These are phyloP conservation scores for Pseudobourletiella spinata DNA, from an alignment of 1,140 invertebrate species.

Conservation along the genomic window DNA sequence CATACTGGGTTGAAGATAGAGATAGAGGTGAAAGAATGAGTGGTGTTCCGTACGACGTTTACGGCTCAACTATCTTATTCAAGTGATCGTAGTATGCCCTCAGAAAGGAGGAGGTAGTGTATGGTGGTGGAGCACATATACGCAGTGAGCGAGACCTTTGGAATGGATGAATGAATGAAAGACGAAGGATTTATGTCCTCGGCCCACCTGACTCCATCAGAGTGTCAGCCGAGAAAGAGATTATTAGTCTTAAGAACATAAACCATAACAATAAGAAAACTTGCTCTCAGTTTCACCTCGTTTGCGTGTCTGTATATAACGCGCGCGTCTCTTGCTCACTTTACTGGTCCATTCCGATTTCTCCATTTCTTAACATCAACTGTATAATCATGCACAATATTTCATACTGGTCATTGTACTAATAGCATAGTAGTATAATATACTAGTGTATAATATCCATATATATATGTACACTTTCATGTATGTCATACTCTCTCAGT, in stretches of 20 bases:
- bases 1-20: no score
- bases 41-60: no score
- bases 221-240: constrained; percentile 9
- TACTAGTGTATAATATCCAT: no score
- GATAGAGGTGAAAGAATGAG: no score
- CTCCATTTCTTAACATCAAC: background rate
- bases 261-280: constrained; percentile 1
- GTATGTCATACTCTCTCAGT: no score
- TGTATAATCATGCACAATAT: background rate
- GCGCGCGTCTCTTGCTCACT: no score
- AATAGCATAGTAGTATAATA: no score
- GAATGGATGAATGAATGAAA: constrained; percentile 5
- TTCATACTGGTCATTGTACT: background rate
- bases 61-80: no score
- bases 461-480: no score
- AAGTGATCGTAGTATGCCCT: no score
- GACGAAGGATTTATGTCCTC: constrained; percentile 9
- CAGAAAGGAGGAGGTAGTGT: background rate
- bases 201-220: constrained; percentile 10
- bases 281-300: background rate
- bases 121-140: background rate
- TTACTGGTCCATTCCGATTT: background rate
- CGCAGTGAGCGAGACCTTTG: background rate
- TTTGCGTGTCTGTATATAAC: no score
- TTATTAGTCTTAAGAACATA: constrained; percentile 9